A percentile compares a stretch with the other conserved stretches of the same genome.
These are phyloP conservation scores for Arctopsyche grandis DNA, from an alignment of 1,140 invertebrate species.

Conservation along the genomic window DNA sequence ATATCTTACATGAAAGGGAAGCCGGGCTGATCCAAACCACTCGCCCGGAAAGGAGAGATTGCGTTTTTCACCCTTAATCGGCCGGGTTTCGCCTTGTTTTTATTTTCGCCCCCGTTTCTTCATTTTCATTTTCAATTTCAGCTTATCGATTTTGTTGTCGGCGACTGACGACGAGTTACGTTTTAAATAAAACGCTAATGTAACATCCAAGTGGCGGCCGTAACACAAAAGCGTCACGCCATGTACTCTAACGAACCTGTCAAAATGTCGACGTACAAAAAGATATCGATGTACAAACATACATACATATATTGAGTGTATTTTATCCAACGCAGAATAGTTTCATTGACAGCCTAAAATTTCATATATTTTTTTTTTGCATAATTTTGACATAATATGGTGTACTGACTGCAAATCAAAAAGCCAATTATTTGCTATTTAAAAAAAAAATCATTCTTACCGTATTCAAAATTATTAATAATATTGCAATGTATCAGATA, in stretches of 20 bases:
- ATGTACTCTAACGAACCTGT: slow-evolving; percentile 21
- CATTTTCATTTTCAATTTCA: slow-evolving; percentile 19
- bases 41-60: slow-evolving; percentile 17
- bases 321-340: too few species aligned
- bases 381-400: too few species aligned
- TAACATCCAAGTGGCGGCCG: slow-evolving; percentile 5
- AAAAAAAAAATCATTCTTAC: too few species aligned
- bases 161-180: not conserved
- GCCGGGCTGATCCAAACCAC: slow-evolving; percentile 22
- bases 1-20: slow-evolving; percentile 32
- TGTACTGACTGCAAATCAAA: too few species aligned
- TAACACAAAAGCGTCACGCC: slow-evolving; percentile 23
- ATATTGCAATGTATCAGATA: too few species aligned
- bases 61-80: slow-evolving; percentile 21
- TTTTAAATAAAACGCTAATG: slow-evolving; percentile 24
- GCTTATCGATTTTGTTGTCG: not conserved
- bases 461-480: too few species aligned
- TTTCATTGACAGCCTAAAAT: too few species aligned
- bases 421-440: too few species aligned
- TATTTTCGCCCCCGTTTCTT: slow-evolving; percentile 11
- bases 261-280: not conserved
- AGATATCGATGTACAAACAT: slow-evolving; percentile 20
- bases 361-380: too few species aligned
- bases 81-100: slow-evolving; percentile 2
- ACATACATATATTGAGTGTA: too few species aligned